Conservation (phyloP, 2,797 vertebrate species). For the Sebastes diaconus region DNA sequence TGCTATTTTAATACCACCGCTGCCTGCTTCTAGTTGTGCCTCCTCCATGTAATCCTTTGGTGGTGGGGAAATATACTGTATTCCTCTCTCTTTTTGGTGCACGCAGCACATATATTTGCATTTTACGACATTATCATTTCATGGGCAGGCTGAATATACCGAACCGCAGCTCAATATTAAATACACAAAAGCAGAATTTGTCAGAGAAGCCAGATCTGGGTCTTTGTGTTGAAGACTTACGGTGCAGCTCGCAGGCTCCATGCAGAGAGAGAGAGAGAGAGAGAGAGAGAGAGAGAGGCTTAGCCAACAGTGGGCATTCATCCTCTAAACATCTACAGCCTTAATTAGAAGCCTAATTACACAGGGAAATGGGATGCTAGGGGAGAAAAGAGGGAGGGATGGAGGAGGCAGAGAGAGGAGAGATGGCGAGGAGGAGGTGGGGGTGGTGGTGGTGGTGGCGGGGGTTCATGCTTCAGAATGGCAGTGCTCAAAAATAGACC, state of each 20-base stretch:
- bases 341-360: constrained; percentile 79
- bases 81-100: constrained; percentile 8
- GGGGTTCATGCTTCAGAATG: constrained; percentile 53
- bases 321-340: constrained; percentile 68
- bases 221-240: constrained; percentile 39
- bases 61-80: not conserved
- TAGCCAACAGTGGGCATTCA: constrained; percentile 57
- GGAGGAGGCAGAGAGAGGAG: constrained; percentile 34
- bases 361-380: constrained; percentile 69
- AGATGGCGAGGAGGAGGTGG: not conserved
- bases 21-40: not conserved
- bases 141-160: not conserved
- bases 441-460: not conserved
- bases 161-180: constrained; percentile 15
- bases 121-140: constrained; percentile 8
- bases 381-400: constrained; percentile 46
- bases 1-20: constrained; percentile 15
- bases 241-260: constrained; percentile 30
- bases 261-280: constrained; percentile 32
- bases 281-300: constrained; percentile 23
- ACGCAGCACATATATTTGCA: not conserved
- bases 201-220: constrained; percentile 1
- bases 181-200: constrained; percentile 14
- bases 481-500: constrained; percentile 74
- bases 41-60: constrained; percentile 1